Conservation (phyloP, 1,140 invertebrate species). For the Bombus terrestris region DNA sequence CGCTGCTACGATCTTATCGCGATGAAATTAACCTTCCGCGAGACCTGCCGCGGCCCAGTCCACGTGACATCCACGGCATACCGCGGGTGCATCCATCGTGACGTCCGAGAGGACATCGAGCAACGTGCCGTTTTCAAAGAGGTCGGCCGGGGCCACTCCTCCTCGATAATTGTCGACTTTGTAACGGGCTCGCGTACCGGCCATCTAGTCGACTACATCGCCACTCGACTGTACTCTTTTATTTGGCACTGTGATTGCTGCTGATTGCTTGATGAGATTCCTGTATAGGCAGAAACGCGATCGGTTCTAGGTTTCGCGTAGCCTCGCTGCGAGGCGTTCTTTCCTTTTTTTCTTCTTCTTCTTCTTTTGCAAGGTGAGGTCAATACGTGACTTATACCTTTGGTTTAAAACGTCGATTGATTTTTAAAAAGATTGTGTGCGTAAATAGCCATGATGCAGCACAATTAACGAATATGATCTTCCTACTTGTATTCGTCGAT, state of each 20-base stretch:
- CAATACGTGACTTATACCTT: not conserved
- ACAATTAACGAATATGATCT: not conserved
- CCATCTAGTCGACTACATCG: not conserved
- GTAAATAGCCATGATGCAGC: accelerated
- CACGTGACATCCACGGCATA: slow-evolving; percentile 47
- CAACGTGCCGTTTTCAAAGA: slow-evolving; percentile 43
- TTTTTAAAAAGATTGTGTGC: not conserved
- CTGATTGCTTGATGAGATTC: not conserved
- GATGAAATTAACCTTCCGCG: slow-evolving; percentile 57
- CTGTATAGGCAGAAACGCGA: not conserved
- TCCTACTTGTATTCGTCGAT: too few species aligned
- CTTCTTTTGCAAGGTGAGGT: not conserved
- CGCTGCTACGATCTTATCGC: slow-evolving; percentile 61
- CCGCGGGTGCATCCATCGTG: slow-evolving; percentile 57
- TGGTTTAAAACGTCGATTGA: too few species aligned
- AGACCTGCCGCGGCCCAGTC: slow-evolving; percentile 14
- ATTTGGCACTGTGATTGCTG: not conserved
- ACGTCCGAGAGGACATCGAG: slow-evolving; percentile 51
- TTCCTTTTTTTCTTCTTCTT: accelerated
- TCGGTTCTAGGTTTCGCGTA: not conserved
- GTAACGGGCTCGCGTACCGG: slow-evolving; percentile 21
- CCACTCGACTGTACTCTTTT: not conserved
- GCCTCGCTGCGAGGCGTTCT: not conserved
- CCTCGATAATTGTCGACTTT: slow-evolving; percentile 54
- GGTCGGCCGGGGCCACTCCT: slow-evolving; percentile 46